phyloP scores from a whole-genome alignment of 2,888 invertebrate genomes.

The Phaonia tiefii region DNA sequence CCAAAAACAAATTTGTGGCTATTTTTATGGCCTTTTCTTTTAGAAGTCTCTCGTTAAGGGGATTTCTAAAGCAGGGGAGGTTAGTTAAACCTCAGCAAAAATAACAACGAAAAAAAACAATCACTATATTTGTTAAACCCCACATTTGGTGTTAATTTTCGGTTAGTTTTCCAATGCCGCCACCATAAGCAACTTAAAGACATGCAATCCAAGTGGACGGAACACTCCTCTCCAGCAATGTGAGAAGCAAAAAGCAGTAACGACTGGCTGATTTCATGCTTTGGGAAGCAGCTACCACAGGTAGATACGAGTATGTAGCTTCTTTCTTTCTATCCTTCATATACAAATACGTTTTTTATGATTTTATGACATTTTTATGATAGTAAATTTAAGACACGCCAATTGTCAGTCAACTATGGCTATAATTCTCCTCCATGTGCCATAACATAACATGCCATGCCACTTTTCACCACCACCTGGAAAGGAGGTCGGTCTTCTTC shows the following conservation, averaged over 20 bases:
- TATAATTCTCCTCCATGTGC: not conserved
- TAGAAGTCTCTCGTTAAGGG: not conserved
- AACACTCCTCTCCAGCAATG: conserved; percentile 27
- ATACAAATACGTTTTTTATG: conserved; percentile 50
- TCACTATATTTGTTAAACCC: conserved; percentile 32
- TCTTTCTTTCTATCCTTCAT: too few relatives aligned
- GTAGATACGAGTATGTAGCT: too few relatives aligned
- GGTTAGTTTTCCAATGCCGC: conserved; percentile 13
- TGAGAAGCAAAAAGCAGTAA: too few relatives aligned
- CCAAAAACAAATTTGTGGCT: conserved; percentile 40
- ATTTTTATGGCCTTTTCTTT: conserved; percentile 58
- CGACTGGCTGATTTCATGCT: too few relatives aligned
- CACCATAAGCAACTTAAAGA: conserved; percentile 29
- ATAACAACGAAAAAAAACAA: not conserved
- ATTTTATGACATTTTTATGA: conserved; percentile 67
- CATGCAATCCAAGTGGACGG: conserved; percentile 8
- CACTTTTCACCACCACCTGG: conserved; percentile 14
- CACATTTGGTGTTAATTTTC: conserved; percentile 36
- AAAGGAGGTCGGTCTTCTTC: not conserved
- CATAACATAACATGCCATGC: not conserved
- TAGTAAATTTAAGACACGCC: conserved; percentile 63
- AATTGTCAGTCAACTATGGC: conserved; percentile 50
- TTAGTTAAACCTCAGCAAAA: conserved; percentile 3
- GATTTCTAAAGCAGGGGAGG: not conserved
- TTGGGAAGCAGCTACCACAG: too few relatives aligned